Base-by-base conservation (phyloP, 2,888 invertebrate species). In the Hybos culiciformis region DNA sequence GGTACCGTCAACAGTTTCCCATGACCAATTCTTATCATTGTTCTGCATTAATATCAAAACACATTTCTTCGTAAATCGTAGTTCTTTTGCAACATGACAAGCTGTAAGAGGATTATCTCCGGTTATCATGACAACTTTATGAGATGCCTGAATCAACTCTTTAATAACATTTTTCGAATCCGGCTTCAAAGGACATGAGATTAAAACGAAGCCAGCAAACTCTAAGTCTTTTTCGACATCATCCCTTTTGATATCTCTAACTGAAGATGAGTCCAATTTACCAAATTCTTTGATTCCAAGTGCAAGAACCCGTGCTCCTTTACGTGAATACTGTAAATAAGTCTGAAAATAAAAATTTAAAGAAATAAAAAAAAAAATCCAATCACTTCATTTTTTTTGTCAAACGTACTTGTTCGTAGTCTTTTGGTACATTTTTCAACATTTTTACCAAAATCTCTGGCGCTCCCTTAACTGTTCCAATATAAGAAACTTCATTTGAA, bases 51-150 rank as follows among this genome's bases (percentile, higher is more conserved):
- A 63, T 50, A 88, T 77, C 1, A 90, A 63, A 3, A 73, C 67
- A 17, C 72, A 68, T 58, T 85, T 85, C 49, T 78, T 77, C 0
- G 86, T 86, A 60, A 99, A 93, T 53, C 81, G 80, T 42, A 96
- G 66, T 63, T 97, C 94, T 56, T 83, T 83, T 6, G 94, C 96
- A 2, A 99, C 97, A 63, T 99, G 96, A 62, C 98, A 98, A 4
- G 98, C 99, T 0, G 99, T 99, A 48, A 99, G 66, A 1, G 97
- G 94, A 69, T 96, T 98, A 63, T 99, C 99, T 23, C 99, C 99
- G 6, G 98, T 99, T 34, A 99, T 99, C 96, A 99, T 99, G 3
- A 86, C 83, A 12, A 93, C 94, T 58, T 83, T 80, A 70, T 99
- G 98, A 6, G 94, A 92, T 1, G 97, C 84, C 58, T 86, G 78